Percentiles rank a stretch among this genome's conserved stretches.
Evolutionary conservation across 2,888 invertebrate genomes (phyloP).

Genomic region (Drosophila rellima): DNA sequence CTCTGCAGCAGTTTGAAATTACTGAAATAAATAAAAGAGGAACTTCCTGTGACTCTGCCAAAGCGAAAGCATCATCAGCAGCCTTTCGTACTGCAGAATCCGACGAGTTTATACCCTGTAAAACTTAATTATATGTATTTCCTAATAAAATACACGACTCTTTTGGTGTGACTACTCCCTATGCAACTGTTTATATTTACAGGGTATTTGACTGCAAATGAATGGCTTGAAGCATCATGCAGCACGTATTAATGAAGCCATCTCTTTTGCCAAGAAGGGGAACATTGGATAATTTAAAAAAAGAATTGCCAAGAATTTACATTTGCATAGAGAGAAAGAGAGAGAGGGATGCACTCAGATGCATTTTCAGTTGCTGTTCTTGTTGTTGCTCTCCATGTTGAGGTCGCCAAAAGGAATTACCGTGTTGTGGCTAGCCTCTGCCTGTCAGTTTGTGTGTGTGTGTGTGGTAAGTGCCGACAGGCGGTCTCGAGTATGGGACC

Average conservation of each 20-base stretch:
- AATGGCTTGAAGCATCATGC: background rate
- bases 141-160: too few species aligned
- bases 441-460: background rate
- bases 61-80: background rate
- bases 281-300: constrained; percentile 15
- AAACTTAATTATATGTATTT: background rate
- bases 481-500: constrained; percentile 13
- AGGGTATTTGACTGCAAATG: constrained; percentile 16
- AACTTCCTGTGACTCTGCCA: constrained; percentile 1
- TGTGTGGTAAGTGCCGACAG: constrained; percentile 25
- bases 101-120: background rate
- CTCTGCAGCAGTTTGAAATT: constrained; percentile 28
- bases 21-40: constrained; percentile 28
- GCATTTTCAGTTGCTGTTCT: constrained; percentile 11
- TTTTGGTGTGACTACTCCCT: background rate
- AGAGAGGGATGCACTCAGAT: constrained; percentile 11
- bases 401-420: constrained; percentile 10
- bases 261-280: background rate
- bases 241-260: constrained; percentile 7
- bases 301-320: constrained; percentile 13
- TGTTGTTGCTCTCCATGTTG: background rate
- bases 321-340: constrained; percentile 1
- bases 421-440: background rate
- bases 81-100: background rate
- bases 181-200: background rate